Percentiles rank a stretch among this genome's conserved stretches.
These are phyloP conservation scores for Setophaga petechia DNA, from an alignment of 2,113 vertebrate genomes.

Conservation along the genomic window DNA sequence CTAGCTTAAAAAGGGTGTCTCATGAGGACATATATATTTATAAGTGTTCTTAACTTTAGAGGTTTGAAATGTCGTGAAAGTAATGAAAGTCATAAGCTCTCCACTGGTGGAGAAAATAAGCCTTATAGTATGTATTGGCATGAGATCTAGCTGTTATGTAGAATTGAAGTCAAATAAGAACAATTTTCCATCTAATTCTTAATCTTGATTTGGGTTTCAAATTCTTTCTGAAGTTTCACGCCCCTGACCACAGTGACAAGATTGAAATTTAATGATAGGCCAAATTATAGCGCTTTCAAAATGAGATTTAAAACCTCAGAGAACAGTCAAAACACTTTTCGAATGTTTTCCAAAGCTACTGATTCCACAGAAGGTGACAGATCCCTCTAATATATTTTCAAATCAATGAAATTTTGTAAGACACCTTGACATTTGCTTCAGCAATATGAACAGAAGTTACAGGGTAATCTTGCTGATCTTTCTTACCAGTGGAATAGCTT, in stretches of 20 bases:
- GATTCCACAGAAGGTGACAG: not conserved
- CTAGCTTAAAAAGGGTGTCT: not conserved
- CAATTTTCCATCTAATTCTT: not conserved
- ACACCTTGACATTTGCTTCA: not conserved
- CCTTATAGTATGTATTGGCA: not conserved
- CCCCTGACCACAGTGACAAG: not conserved
- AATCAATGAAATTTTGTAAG: not conserved
- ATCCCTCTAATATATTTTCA: not conserved
- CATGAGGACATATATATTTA: not conserved
- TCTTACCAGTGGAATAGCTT: not conserved
- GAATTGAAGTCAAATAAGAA: not conserved
- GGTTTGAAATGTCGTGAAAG: not conserved
- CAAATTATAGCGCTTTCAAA: not conserved
- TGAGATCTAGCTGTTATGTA: not conserved
- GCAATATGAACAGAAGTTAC: not conserved
- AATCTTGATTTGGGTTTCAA: not conserved
- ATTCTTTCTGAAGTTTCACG: not conserved
- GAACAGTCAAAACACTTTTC: not conserved
- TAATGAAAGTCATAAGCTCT: not conserved
- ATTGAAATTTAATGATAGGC: not conserved
- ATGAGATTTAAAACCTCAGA: not conserved
- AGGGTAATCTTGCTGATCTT: not conserved
- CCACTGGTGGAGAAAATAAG: not conserved
- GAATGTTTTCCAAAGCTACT: not conserved
- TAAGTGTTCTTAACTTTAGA: not conserved